phyloP scores from a whole-genome alignment of 2,888 invertebrate genomes.

The Dryomyza anilis region DNA sequence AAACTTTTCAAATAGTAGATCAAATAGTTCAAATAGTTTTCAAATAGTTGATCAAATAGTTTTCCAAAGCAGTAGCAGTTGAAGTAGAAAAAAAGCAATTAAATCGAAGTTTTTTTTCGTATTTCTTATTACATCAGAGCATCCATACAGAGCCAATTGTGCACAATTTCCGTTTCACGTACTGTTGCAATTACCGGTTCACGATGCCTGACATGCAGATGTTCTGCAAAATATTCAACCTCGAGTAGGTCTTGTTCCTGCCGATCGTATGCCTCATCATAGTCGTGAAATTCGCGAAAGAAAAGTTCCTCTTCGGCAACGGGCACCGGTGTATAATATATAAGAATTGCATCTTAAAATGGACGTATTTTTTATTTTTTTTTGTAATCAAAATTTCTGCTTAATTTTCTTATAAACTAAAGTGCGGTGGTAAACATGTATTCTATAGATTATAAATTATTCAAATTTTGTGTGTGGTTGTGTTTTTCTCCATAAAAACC shows the following conservation, averaged over 20 bases:
- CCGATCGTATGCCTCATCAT: not conserved
- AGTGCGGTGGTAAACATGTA: too few relatives aligned
- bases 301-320: slow-evolving; percentile 24
- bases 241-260: slow-evolving; percentile 19
- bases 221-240: slow-evolving; percentile 20
- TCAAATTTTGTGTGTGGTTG: too few relatives aligned
- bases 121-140: not conserved
- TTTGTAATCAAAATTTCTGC: too few relatives aligned
- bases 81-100: too few relatives aligned
- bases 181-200: not conserved
- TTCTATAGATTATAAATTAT: too few relatives aligned
- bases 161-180: slow-evolving; percentile 5
- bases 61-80: too few relatives aligned
- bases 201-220: slow-evolving; percentile 1
- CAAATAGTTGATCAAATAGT: too few relatives aligned
- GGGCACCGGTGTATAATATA: slow-evolving; percentile 12
- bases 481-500: too few relatives aligned
- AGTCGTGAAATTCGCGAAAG: slow-evolving; percentile 7
- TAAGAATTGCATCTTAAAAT: slow-evolving; percentile 12
- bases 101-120: not conserved
- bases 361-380: too few relatives aligned
- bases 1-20: too few relatives aligned
- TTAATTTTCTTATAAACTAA: too few relatives aligned
- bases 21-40: too few relatives aligned
- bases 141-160: slow-evolving; percentile 17